Base-by-base conservation (phyloP, 92 coral and sea anemone species). In the Porites cylindrica region DNA sequence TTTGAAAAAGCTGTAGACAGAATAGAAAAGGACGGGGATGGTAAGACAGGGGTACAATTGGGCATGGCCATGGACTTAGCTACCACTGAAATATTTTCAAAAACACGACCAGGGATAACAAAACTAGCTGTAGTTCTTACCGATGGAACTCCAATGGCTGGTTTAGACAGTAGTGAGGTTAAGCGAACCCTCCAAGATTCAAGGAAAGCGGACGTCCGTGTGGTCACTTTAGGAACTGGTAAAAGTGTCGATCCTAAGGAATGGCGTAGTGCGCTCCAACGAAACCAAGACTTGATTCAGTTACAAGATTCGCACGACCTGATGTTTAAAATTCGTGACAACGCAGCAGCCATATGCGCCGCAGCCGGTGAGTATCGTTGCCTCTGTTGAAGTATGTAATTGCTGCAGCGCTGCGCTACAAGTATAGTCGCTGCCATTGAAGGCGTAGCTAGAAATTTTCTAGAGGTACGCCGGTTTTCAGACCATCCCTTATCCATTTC, bases 31-130 rank as follows among this genome's bases (percentile, higher is more conserved):
- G 81, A 77, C 21, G 54, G 53, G 29, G 84, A 66, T 20, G 60
- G 17, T 1, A 75, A 66, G n/a, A 70, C 68, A 20, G 38, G 16
- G 2, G 32, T 14, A 53, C 86, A 53, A 60, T 79, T 74, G 56
- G 92, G 92, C 78, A 64, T 78, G 52, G 97, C 97, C 56, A 50
- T 94, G 75, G 66, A 86, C 38, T 65, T 90, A 14, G 97, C 97
- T 47, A 85, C 82, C 63, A 88, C 32, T 60, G 58, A 81, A n/a
- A 79, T 91, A n/a, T 90, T 93, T 72, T 53, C 70, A 12, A 73
- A 74, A 18, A 91, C 93, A 11, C 79, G 95, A 12, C 63, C 76
- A 23, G 83, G 72, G 6, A 89, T 82, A 4, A 43, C 75, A 3
- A 90, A 92, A 79, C 80, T 92, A 7, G 81, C 79, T 50, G 65